Conservation (phyloP, 2,797 vertebrate genomes). For the Leptodactylus fallax region DNA sequence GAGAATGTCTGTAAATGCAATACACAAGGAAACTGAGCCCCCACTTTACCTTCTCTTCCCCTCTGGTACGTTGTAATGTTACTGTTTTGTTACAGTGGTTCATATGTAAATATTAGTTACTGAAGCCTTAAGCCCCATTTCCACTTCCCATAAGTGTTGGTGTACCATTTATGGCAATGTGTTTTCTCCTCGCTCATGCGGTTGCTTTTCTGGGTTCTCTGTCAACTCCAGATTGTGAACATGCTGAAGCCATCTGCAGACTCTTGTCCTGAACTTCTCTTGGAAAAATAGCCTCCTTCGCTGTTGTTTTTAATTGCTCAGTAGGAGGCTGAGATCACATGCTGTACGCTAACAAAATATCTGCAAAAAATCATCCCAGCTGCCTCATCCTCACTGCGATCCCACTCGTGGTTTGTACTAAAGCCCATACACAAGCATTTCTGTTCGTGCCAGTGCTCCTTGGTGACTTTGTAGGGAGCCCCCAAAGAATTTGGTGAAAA, state of each 20-base stretch:
- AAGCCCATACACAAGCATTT: neutral
- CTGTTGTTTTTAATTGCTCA: constrained; percentile 38
- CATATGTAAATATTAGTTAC: too few relatives aligned
- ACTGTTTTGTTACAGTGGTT: neutral
- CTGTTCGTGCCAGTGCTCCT: neutral
- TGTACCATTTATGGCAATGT: neutral
- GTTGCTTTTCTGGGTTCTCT: neutral
- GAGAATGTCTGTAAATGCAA: neutral
- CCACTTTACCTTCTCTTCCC: neutral
- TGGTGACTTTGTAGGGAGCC: neutral
- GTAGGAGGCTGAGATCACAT: constrained; percentile 51
- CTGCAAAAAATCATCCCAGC: constrained; percentile 11
- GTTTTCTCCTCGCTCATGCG: neutral
- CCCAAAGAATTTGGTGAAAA: neutral
- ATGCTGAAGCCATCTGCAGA: constrained; percentile 34
- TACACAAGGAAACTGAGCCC: too few relatives aligned
- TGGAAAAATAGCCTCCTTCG: constrained; percentile 22
- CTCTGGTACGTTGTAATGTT: neutral
- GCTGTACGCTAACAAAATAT: constrained; percentile 19
- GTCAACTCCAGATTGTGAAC: constrained; percentile 26
- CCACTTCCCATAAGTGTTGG: too few relatives aligned
- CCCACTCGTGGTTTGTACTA: neutral
- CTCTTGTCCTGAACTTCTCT: neutral
- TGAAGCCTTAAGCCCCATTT: too few relatives aligned
- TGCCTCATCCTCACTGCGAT: neutral